phyloP scores from a whole-genome alignment of 2,888 invertebrate species.

The Hecatera dysodea region DNA sequence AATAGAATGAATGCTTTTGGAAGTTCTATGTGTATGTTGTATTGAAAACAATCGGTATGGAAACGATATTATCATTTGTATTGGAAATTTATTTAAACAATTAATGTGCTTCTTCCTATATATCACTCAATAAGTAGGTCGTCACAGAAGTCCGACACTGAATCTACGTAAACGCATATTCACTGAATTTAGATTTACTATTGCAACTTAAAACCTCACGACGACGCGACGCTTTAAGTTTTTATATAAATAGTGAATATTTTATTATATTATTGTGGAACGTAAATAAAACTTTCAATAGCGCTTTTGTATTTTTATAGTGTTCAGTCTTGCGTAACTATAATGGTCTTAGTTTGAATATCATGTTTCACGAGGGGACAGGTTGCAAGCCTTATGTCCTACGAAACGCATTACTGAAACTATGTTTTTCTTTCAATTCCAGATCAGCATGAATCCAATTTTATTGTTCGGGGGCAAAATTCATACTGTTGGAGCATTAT shows the following conservation, averaged over 20 bases:
- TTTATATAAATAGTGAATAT: conserved; percentile 12
- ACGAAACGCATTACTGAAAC: conserved; percentile 22
- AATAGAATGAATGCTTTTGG: conserved; percentile 34
- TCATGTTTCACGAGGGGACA: conserved; percentile 45
- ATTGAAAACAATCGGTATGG: conserved; percentile 9
- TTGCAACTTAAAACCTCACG: conserved; percentile 7
- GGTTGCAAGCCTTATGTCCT: conserved; percentile 40
- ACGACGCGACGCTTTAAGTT: background rate
- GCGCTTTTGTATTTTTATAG: conserved; percentile 47
- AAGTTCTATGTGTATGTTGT: conserved; percentile 14
- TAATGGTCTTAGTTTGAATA: conserved; percentile 33
- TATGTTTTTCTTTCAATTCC: conserved; percentile 59
- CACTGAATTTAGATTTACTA: conserved; percentile 44
- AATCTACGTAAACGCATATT: background rate
- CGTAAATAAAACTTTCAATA: conserved; percentile 14
- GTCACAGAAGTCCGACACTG: conserved; percentile 10
- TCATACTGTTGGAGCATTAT: conserved; percentile 58
- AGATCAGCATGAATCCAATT: conserved; percentile 64
- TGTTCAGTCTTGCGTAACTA: conserved; percentile 28
- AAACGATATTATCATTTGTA: conserved; percentile 47
- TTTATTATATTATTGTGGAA: conserved; percentile 23
- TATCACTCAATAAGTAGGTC: conserved; percentile 8
- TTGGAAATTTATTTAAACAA: conserved; percentile 48
- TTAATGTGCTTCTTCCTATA: conserved; percentile 10
- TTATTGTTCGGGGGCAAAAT: conserved; percentile 64